phyloP scores from a whole-genome alignment of 2,113 vertebrate genomes.

The Cynopterus brachyotis region DNA sequence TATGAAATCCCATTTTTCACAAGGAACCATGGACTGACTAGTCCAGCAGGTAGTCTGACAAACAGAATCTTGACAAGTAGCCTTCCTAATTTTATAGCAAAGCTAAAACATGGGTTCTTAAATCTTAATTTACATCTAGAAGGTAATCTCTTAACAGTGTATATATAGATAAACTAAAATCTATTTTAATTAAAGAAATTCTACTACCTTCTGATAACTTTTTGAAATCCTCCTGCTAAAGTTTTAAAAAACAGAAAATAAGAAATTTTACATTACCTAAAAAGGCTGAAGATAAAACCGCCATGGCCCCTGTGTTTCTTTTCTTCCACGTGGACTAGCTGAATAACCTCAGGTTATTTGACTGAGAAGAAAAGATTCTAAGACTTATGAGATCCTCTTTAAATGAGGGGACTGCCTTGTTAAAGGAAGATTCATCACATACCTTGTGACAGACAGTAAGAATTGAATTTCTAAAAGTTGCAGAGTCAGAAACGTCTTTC shows the following conservation, averaged over 20 bases:
- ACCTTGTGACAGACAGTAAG: not conserved
- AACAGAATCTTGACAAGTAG: not conserved
- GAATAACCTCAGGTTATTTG: not conserved
- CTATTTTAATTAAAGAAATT: not conserved
- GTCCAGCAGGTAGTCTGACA: not conserved
- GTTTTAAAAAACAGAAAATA: not conserved
- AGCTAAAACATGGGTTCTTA: not conserved
- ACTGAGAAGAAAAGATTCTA: not conserved
- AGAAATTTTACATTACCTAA: not conserved
- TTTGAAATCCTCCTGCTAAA: not conserved
- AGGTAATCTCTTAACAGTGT: not conserved
- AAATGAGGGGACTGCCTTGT: not conserved
- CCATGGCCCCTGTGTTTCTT: not conserved
- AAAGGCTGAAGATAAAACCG: not conserved
- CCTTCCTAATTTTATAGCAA: not conserved
- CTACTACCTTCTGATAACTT: not conserved
- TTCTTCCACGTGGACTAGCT: not conserved
- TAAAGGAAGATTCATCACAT: not conserved
- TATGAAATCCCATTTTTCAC: not conserved
- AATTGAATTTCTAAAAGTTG: not conserved
- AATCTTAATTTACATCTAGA: not conserved
- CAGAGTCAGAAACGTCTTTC: constrained; percentile 20
- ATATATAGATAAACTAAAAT: not conserved
- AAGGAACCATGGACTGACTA: not conserved
- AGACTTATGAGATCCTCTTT: not conserved